Conservation (phyloP, 2,113 vertebrate species). For the Bombycilla garrulus region DNA sequence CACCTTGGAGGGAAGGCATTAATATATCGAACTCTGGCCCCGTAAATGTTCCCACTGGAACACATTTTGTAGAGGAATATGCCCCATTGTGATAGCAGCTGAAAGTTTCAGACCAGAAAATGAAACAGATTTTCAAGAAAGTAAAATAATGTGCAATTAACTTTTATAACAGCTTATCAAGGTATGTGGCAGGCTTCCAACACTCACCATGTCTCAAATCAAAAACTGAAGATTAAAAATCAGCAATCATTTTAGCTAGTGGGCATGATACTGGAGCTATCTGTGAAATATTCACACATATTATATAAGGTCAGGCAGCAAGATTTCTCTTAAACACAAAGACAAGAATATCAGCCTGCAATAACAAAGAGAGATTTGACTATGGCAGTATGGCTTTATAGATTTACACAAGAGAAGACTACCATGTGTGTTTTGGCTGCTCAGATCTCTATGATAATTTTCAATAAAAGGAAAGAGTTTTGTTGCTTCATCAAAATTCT, state of each 20-base stretch:
- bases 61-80: not conserved
- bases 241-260: not conserved
- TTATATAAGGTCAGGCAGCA: not conserved
- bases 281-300: not conserved
- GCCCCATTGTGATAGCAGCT: not conserved
- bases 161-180: not conserved
- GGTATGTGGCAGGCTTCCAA: not conserved
- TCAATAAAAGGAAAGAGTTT: not conserved
- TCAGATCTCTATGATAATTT: not conserved
- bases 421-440: not conserved
- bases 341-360: not conserved
- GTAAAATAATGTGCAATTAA: not conserved
- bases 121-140: not conserved
- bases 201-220: not conserved
- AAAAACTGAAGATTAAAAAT: not conserved
- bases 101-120: not conserved
- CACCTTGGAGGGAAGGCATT: not conserved
- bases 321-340: not conserved
- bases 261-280: not conserved
- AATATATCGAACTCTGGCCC: not conserved
- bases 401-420: not conserved
- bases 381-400: not conserved
- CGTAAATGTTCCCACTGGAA: not conserved
- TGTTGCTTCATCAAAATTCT: not conserved
- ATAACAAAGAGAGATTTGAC: not conserved